Evolutionary conservation across 2,113 vertebrate genomes (phyloP), one percentile per base, ranked within the genome.

Genomic region (Athene cunicularia): DNA sequence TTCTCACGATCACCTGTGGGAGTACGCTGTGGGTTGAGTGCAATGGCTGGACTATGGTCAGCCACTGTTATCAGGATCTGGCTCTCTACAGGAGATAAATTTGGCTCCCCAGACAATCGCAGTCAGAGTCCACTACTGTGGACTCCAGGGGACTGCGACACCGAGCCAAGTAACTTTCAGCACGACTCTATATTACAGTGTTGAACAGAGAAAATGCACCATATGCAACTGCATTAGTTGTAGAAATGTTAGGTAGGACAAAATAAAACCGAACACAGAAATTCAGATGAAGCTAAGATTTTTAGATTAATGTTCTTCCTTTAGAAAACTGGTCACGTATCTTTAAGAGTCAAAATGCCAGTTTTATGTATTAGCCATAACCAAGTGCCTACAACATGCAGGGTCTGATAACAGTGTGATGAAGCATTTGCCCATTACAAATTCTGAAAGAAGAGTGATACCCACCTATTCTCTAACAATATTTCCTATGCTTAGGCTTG

Each of bases 121-220:
- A 63, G 66, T 17, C 37, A 80, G 53, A 39, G 18, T 16, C 45
- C 75, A 5, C 62, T 45, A 0, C n/a, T 26, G 35, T 37, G 37
- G 33, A 16, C 32, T 55, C 53, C 55, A 81, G 60, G 67, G 14
- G 24, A 22, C 50, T 13, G 23, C 5, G 59, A 76, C 55, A 32
- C 2, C 3, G 4, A 80, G 71, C 37, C 77, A 86, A 73, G 60
- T 32, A 58, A 20, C 66, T 49, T 77, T 11, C 47, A 79, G 19
- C 55, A 67, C 1, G 5, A 52, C 24, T 41, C 8, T 1, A 0
- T 12, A 21, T n/a, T 52, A 30, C 45, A 63, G 67, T 16, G 11
- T 1, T 33, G 58, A 59, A 50, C 33, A 22, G n/a, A 76, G 37
- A 50, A 88, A 93, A 73, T 67, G 14, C 37, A 55, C 63, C 24